Base-by-base conservation (phyloP, 2,888 invertebrate genomes). In the Cataglyphis altisquamis region DNA sequence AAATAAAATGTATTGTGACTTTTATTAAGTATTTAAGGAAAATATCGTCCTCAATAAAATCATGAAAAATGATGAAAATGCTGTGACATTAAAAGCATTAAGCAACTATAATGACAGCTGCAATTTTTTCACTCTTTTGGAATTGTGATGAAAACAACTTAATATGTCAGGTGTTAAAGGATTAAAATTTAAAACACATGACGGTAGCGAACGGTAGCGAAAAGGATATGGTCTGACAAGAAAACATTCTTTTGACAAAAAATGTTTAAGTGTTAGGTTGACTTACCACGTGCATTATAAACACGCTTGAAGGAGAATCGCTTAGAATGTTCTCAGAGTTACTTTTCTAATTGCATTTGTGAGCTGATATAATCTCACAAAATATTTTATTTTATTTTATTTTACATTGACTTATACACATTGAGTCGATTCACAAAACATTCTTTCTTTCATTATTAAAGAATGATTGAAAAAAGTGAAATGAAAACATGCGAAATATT, bases 241-340 rank as follows among this genome's bases (percentile, higher is more conserved):
- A 64, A 75, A 73, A n/a, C 10, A 39, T 57, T 60, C 60, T 72
- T 41, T 57, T 21, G 4, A 57, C 39, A 73, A 60, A 73, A 73
- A 60, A 41, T 62, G 9, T 41, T 73, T 18, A 3, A 57, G 10
- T 18, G 36, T 70, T 55, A 29, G 60, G 60, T 74, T 15, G 64
- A 52, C 82, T 89, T 88, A 84, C 86, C 87, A 89, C 86, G 85
- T 88, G 85, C 60, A 83, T 63, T 62, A 67, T 89, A 89, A 89
- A 89, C 88, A 89, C 60, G 21, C 80, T 25, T 39, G 74, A 48
- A 70, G 84, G 21, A 57, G 84, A 84, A 86, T 85, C 87, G 81
- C 83, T 84, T 60, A 48, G 70, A 67, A 64, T 52, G 48, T 36
- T 75, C 52, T 52, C 63, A 29, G 32, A 36, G 48, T 73, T 41